phyloP scores from a whole-genome alignment of 2,113 vertebrate genomes.

The Accipiter virgatus region DNA sequence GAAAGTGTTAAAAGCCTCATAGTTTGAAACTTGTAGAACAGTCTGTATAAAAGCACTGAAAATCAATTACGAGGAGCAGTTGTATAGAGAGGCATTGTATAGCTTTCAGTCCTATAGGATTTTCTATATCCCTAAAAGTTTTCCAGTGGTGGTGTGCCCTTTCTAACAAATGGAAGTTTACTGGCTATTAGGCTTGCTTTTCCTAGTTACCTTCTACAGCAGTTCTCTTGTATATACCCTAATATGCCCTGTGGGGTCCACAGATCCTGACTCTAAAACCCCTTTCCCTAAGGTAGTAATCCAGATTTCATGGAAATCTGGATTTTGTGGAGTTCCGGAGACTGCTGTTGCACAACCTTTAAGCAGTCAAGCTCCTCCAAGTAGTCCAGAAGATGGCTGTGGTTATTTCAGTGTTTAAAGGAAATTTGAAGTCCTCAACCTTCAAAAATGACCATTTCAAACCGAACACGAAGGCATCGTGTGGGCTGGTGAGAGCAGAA shows the following conservation, averaged over 20 bases:
- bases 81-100: background rate
- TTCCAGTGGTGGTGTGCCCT: background rate
- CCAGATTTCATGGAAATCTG: background rate
- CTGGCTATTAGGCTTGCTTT: background rate
- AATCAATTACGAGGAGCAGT: background rate
- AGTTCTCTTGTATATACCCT: background rate
- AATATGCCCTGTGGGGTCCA: background rate
- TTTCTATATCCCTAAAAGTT: background rate
- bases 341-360: background rate
- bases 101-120: background rate
- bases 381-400: background rate
- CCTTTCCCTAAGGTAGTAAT: background rate
- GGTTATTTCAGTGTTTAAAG: background rate
- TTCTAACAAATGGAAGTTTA: background rate
- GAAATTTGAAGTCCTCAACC: background rate
- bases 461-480: accelerated
- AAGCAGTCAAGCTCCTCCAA: background rate
- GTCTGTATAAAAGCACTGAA: background rate
- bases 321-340: background rate
- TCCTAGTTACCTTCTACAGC: background rate
- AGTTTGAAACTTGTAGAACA: background rate
- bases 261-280: background rate
- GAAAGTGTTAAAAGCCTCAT: background rate
- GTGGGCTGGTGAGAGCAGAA: background rate
- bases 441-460: background rate